These are phyloP conservation scores for Cygnus buccinator DNA, from an alignment of 2,113 vertebrate genomes.

Conservation along the genomic window DNA sequence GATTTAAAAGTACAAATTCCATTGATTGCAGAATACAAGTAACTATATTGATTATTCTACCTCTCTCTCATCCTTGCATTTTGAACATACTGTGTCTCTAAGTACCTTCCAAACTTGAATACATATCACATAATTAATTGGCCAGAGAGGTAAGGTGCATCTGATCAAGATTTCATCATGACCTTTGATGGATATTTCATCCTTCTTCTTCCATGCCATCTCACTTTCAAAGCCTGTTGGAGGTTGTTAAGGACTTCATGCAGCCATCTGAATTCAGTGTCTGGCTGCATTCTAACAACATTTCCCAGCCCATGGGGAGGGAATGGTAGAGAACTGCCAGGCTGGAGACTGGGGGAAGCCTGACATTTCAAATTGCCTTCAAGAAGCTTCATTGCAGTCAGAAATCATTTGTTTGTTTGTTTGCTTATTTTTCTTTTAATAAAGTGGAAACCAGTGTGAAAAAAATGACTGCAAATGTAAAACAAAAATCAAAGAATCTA, in stretches of 20 bases:
- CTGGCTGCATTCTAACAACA: neutral
- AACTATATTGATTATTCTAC: constrained; percentile 16
- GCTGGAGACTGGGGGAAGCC: neutral
- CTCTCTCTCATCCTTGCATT: neutral
- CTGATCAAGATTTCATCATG: neutral
- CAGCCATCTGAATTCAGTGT: neutral
- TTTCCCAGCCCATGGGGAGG: neutral
- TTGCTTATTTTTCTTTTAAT: neutral
- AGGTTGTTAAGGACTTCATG: neutral
- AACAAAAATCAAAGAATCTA: neutral
- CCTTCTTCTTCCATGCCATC: neutral
- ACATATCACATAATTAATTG: neutral
- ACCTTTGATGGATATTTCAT: neutral
- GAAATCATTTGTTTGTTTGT: neutral
- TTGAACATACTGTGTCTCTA: neutral
- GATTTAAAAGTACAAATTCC: constrained; percentile 36
- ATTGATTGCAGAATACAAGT: constrained; percentile 40
- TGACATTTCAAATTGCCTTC: neutral
- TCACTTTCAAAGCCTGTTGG: neutral
- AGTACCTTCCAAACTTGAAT: neutral
- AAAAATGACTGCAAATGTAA: neutral
- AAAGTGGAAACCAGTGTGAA: neutral
- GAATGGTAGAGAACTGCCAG: neutral
- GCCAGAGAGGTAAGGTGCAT: neutral
- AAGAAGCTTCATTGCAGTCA: neutral